Base-by-base conservation (phyloP, 2,113 vertebrate species). In the Perca schrenkii region DNA sequence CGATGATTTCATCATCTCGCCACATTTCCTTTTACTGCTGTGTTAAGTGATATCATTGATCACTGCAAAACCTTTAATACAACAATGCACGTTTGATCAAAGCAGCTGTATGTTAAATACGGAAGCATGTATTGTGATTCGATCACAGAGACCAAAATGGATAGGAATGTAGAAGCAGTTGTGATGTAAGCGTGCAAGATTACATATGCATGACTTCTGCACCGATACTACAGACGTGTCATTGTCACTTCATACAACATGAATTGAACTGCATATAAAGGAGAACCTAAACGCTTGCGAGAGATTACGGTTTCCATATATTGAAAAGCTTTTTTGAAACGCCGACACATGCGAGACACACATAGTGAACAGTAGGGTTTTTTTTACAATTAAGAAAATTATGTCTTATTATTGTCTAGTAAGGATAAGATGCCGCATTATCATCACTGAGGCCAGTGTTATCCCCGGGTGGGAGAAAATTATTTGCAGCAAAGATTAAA, bases 341-440 rank as follows among this genome's bases (percentile, higher is more conserved):
- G 70, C 64, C 81, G 66, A 66, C 69, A 65, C 84, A 69, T 64
- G 58, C 11, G 31, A 74, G 82, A 67, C 14, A 36, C 69, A 84
- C 80, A 90, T 89, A 90, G 89, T 80, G 75, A 90, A 86, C 89
- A 83, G 82, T 87, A 80, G 85, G 86, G 80, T 60, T 88, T 77
- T 74, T 88, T 86, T 77, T 74, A 92, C 86, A 95, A 94, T 94
- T 95, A 95, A 87, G 67, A 87, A 93, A 89, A 89, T 88, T 68
- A 93, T 89, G 85, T 86, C 87, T 74, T 91, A 79, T 56, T 87
- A 81, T 83, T 93, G 88, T 91, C 77, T 66, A 71, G n/a, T 67
- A 67, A 36, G 83, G 91, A 94, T 95, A 91, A 93, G 89, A 89
- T 79, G 82, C 61, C 47, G 77, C 86, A 91, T 93, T 93, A 93